Percentiles rank a stretch among this genome's conserved stretches.
phyloP scores from a whole-genome alignment of 1,140 invertebrate species.

The Lepidurus arcticus region DNA sequence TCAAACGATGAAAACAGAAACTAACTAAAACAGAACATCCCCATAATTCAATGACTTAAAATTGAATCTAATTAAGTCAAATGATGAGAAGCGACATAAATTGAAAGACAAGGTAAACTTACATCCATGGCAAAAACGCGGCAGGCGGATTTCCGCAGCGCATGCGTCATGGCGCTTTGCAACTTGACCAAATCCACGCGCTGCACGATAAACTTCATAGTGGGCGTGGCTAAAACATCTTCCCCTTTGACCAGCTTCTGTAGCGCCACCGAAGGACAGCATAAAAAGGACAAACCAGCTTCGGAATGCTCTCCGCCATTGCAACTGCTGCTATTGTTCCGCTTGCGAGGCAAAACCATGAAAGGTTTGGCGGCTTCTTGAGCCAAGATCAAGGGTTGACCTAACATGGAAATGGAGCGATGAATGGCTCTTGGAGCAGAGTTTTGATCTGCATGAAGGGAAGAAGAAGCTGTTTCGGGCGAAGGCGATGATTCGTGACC shows the following conservation, averaged over 20 bases:
- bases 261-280: conserved; percentile 73
- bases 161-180: conserved; percentile 73
- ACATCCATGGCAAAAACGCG: conserved; percentile 78
- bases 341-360: conserved; percentile 41
- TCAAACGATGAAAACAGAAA: conserved; percentile 28
- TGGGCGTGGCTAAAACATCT: conserved; percentile 46
- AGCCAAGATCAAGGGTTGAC: conserved; percentile 32
- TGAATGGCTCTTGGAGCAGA: conserved; percentile 51
- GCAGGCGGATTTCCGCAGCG: conserved; percentile 73
- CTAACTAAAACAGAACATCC: conserved; percentile 26
- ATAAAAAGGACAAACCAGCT: conserved; percentile 68
- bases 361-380: conserved; percentile 16
- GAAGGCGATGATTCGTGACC: conserved; percentile 34
- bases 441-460: conserved; percentile 27
- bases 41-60: not conserved
- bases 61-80: not conserved
- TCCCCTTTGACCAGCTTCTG: conserved; percentile 45
- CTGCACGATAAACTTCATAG: conserved; percentile 77
- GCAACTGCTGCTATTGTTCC: conserved; percentile 66
- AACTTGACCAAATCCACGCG: conserved; percentile 75
- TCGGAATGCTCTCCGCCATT: conserved; percentile 51
- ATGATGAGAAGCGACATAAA: not conserved
- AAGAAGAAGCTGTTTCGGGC: conserved; percentile 9
- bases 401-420: conserved; percentile 58
- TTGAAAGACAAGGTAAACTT: conserved; percentile 17